These are phyloP conservation scores for Eledone cirrhosa DNA, from an alignment of 2,888 invertebrate genomes.

Conservation along the genomic window DNA sequence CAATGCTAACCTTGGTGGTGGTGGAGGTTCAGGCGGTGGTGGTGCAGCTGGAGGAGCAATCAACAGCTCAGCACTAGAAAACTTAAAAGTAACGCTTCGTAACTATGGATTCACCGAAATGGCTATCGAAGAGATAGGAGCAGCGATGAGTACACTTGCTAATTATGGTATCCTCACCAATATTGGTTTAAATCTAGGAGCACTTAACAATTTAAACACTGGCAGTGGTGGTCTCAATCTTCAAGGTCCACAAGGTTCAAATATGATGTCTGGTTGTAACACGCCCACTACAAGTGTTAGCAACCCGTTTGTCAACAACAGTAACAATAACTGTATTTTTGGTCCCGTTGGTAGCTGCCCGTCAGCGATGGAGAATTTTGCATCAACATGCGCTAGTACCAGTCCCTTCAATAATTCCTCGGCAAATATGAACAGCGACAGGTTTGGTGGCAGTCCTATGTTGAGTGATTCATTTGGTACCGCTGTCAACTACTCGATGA, in stretches of 20 bases:
- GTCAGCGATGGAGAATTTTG: conserved; percentile 70
- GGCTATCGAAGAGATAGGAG: conserved; percentile 86
- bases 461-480: conserved; percentile 57
- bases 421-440: conserved; percentile 53
- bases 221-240: not conserved
- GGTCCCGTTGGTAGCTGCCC: conserved; percentile 81
- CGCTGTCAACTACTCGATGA: conserved; percentile 45
- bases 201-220: conserved; percentile 35
- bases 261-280: conserved; percentile 33
- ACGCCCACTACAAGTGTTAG: conserved; percentile 47
- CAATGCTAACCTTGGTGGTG: conserved; percentile 52
- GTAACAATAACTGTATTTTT: conserved; percentile 74
- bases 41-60: conserved; percentile 46
- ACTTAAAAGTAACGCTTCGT: conserved; percentile 80
- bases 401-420: conserved; percentile 67
- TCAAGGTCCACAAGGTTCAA: conserved; percentile 21
- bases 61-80: conserved; percentile 62
- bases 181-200: conserved; percentile 55
- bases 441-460: conserved; percentile 60
- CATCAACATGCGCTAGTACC: conserved; percentile 56
- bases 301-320: conserved; percentile 54
- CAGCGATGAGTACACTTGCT: conserved; percentile 89
- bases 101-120: conserved; percentile 89
- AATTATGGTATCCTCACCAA: conserved; percentile 91
- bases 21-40: conserved; percentile 11